These are phyloP conservation scores for Meandrina meandrites DNA, from an alignment of 92 coral and sea anemone species.

Conservation along the genomic window DNA sequence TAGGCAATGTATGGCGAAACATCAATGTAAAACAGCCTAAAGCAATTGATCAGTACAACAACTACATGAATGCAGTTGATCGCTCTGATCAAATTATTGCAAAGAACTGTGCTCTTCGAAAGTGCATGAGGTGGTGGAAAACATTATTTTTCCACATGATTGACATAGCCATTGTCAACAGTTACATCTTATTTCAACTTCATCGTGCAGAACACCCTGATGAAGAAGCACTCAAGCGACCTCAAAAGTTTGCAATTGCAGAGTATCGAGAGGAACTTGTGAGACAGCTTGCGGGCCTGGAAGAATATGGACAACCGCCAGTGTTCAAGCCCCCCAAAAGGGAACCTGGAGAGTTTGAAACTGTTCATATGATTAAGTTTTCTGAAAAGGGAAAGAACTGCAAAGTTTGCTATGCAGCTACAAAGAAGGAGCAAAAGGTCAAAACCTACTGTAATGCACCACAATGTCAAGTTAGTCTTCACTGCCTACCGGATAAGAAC, in stretches of 20 bases:
- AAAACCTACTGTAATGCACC: slow-evolving; percentile 51
- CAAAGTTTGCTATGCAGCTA: slow-evolving; percentile 50
- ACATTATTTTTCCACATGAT: slow-evolving; percentile 64
- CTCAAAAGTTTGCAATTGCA: slow-evolving; percentile 28
- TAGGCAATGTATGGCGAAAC: slow-evolving; percentile 19
- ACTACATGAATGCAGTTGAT: slow-evolving; percentile 55
- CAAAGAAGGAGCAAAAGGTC: slow-evolving; percentile 37
- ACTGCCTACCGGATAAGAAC: slow-evolving; percentile 32
- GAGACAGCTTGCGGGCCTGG: slow-evolving; percentile 37
- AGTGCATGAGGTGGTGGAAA: slow-evolving; percentile 73
- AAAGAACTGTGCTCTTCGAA: slow-evolving; percentile 22
- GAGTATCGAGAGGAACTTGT: slow-evolving; percentile 48
- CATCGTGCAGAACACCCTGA: slow-evolving; percentile 39
- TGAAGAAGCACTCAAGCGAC: slow-evolving; percentile 21
- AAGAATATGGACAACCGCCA: slow-evolving; percentile 35
- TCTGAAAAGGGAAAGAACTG: slow-evolving; percentile 38
- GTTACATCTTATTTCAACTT: slow-evolving; percentile 44
- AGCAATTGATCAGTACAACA: slow-evolving; percentile 49
- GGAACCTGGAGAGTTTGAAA: slow-evolving; percentile 22
- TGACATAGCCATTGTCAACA: slow-evolving; percentile 54
- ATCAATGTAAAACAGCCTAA: slow-evolving; percentile 47
- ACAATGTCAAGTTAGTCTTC: slow-evolving; percentile 44
- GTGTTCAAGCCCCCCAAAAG: slow-evolving; percentile 10
- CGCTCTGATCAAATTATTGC: slow-evolving; percentile 55
- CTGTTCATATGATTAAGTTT: slow-evolving; percentile 23